Percentiles rank a stretch among this genome's conserved stretches.
Conservation (phyloP, 2,888 invertebrate species). For the Himalopsyche japonica region DNA sequence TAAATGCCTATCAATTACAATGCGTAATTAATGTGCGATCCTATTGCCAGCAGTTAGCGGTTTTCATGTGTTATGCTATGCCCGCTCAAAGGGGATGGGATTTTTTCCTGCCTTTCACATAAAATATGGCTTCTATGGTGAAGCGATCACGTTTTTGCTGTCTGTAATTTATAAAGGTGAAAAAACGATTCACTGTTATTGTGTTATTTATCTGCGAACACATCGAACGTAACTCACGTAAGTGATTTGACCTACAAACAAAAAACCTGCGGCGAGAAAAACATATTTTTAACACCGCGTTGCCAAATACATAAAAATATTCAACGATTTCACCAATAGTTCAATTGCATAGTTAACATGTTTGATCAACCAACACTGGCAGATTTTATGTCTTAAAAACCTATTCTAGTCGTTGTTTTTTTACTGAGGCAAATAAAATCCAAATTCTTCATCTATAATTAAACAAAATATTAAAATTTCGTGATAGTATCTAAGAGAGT, state of each 20-base stretch:
- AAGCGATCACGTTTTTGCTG: not conserved
- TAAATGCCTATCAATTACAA: slow-evolving; percentile 39
- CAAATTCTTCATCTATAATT: too few relatives aligned
- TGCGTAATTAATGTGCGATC: slow-evolving; percentile 37
- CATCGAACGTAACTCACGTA: not conserved
- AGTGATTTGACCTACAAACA: not conserved
- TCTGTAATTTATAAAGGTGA: not conserved
- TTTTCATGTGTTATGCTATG: slow-evolving; percentile 25
- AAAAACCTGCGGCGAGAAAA: not conserved
- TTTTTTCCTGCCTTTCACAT: not conserved
- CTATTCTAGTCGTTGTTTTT: too few relatives aligned
- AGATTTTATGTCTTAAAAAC: too few relatives aligned
- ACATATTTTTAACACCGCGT: not conserved
- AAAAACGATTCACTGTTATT: not conserved
- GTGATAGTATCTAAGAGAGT: too few relatives aligned
- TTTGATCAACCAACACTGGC: too few relatives aligned
- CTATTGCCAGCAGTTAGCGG: slow-evolving; percentile 39
- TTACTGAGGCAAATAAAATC: too few relatives aligned
- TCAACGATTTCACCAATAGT: too few relatives aligned
- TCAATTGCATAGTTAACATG: too few relatives aligned
- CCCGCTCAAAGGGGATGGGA: not conserved
- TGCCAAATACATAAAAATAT: too few relatives aligned
- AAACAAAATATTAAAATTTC: too few relatives aligned
- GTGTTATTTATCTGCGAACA: not conserved
- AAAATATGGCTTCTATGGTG: not conserved